Base-by-base conservation (phyloP, 2,113 vertebrate species). In the Naja naja region DNA sequence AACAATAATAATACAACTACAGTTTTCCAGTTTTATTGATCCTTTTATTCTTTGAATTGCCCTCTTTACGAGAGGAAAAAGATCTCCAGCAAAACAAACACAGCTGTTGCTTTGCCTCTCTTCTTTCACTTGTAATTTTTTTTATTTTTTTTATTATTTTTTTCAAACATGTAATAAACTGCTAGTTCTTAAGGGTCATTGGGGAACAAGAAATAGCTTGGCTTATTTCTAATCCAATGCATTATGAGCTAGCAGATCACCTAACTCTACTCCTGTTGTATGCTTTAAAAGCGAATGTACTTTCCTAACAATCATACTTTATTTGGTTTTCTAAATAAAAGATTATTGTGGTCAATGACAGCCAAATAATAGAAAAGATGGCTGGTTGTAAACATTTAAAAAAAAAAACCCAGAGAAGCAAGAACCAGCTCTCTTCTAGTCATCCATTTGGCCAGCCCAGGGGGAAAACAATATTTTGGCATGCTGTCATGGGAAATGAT, bases 1-100 rank as follows among this genome's bases (percentile, higher is more conserved):
- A 25, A 55, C 3, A 18, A 14, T 54, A 89, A 89, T 88, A 89
- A 30, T 54, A 18, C 74, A 64, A 88, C 69, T 81, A 88, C 43
- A 74, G n/a, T 34, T 88, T 88, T 52, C 91, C 34, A 43, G 49
- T 39, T 88, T 54, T 88, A 92, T 92, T 54, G 86, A 92, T 92
- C 8, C 49, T 56, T 81, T 81, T 92, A 52, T 74, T 69, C 25
- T 64, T 54, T 55, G 91, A 89, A 92, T 74, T 54, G 87, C 91
- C 14, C 12, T 74, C 87, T 92, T 53, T 39, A 55, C 1, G 16
- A 92, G 87, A 53, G 25, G 12, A 52, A 43, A 88, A 69, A 45
- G 14, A 30, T 92, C 22, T 81, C 53, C 58, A n/a, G 60, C 87
- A 92, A 89, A 74, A 92, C 60, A 92, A 54, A 74, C 10, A 1